phyloP scores from a whole-genome alignment of 2,888 invertebrate species.

The Cheilosia vulpina region DNA sequence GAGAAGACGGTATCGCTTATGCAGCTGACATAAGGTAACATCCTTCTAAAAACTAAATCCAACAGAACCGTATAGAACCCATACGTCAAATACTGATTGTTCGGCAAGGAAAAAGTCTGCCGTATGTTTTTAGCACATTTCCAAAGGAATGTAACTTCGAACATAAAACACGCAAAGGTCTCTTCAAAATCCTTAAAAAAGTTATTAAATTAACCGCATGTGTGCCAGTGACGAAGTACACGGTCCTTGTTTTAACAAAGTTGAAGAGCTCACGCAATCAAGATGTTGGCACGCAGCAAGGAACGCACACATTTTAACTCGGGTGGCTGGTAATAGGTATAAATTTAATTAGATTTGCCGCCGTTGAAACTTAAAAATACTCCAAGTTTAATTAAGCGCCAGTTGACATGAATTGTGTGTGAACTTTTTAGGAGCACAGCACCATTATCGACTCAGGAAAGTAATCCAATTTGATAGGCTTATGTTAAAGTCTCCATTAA shows the following conservation, averaged over 20 bases:
- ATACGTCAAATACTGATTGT: too few relatives aligned
- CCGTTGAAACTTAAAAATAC: slow-evolving; percentile 10
- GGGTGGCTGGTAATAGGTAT: neutral
- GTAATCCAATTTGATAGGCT: neutral
- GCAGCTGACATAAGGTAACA: too few relatives aligned
- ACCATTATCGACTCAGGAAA: neutral
- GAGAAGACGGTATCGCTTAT: too few relatives aligned
- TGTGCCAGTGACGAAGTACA: slow-evolving; percentile 29
- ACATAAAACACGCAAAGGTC: neutral
- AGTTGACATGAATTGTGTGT: slow-evolving; percentile 9
- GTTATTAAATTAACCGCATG: slow-evolving; percentile 27
- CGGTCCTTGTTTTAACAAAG: slow-evolving; percentile 1
- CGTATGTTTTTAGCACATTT: too few relatives aligned
- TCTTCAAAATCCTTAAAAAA: slow-evolving; percentile 5
- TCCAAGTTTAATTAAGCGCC: slow-evolving; percentile 1
- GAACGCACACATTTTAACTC: neutral
- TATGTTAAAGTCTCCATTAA: too few relatives aligned
- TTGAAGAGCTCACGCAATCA: slow-evolving; percentile 17
- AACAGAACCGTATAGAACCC: too few relatives aligned
- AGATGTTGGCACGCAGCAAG: neutral
- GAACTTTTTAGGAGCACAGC: neutral
- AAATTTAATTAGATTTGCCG: neutral
- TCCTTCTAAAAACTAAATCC: too few relatives aligned
- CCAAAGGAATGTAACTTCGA: neutral
- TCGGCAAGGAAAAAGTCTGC: too few relatives aligned